phyloP scores from a whole-genome alignment of 2,113 vertebrate genomes.

The Tylochromis polylepis region DNA sequence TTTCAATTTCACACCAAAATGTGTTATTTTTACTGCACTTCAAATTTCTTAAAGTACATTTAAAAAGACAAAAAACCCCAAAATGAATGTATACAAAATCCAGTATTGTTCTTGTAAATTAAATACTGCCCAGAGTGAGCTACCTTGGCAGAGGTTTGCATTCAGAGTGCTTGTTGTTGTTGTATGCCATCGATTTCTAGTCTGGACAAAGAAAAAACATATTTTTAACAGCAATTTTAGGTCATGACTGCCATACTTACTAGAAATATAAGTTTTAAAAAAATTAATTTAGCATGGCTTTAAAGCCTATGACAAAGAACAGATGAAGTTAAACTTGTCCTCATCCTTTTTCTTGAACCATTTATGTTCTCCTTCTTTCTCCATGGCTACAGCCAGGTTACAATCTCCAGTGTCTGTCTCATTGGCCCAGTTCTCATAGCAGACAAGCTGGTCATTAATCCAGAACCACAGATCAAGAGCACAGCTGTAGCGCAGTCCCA shows the following conservation, averaged over 20 bases:
- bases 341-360: neutral
- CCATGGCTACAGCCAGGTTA: constrained; percentile 2
- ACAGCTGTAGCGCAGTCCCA: constrained; percentile 39
- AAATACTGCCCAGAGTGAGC: too few species aligned
- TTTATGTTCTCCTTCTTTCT: accelerated
- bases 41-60: too few species aligned
- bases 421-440: neutral
- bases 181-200: too few species aligned
- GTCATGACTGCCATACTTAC: neutral
- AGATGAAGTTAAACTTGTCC: neutral
- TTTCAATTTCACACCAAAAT: too few species aligned
- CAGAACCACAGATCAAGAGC: constrained; percentile 34
- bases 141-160: too few species aligned
- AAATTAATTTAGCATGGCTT: neutral
- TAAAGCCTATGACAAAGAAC: neutral
- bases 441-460: neutral
- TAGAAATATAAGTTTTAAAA: neutral
- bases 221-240: too few species aligned
- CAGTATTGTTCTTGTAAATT: too few species aligned
- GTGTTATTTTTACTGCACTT: too few species aligned
- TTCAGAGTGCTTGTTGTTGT: too few species aligned
- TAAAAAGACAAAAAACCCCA: too few species aligned
- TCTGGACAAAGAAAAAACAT: too few species aligned
- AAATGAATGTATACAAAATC: too few species aligned
- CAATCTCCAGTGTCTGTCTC: accelerated